Evolutionary conservation across 2,113 vertebrate species (phyloP).

Genomic region (Oenanthe oenanthe): DNA sequence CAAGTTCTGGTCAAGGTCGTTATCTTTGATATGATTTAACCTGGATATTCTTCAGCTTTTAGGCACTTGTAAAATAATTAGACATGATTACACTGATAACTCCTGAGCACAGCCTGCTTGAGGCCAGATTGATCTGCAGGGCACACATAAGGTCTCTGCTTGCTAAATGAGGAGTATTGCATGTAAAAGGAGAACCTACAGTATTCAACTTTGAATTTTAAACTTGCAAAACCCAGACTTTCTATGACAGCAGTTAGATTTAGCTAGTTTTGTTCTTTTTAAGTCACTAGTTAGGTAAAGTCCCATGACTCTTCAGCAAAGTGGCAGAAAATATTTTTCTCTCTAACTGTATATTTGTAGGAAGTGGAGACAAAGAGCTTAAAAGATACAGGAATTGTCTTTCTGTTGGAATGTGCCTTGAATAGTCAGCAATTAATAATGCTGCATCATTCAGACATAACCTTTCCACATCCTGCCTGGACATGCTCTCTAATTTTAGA

Average conservation of each 20-base stretch:
- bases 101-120: neutral
- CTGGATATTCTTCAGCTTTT: neutral
- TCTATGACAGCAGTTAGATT: neutral
- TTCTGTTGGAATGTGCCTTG: neutral
- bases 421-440: neutral
- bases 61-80: neutral
- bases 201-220: neutral
- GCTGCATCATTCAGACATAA: neutral
- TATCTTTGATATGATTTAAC: neutral
- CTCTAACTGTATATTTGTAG: neutral
- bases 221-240: neutral
- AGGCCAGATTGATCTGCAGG: neutral
- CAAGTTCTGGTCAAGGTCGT: neutral
- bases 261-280: neutral
- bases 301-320: neutral
- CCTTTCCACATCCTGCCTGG: slow-evolving; percentile 13
- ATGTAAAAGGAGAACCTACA: neutral
- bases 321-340: neutral
- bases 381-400: neutral
- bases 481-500: neutral
- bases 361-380: neutral
- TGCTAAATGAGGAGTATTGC: neutral
- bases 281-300: neutral
- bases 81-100: neutral
- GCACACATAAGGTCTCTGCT: neutral